Evolutionary conservation across 2,113 vertebrate species (phyloP), one percentile per base, ranked within the genome.

Genomic region (Percopsis transmontana): DNA sequence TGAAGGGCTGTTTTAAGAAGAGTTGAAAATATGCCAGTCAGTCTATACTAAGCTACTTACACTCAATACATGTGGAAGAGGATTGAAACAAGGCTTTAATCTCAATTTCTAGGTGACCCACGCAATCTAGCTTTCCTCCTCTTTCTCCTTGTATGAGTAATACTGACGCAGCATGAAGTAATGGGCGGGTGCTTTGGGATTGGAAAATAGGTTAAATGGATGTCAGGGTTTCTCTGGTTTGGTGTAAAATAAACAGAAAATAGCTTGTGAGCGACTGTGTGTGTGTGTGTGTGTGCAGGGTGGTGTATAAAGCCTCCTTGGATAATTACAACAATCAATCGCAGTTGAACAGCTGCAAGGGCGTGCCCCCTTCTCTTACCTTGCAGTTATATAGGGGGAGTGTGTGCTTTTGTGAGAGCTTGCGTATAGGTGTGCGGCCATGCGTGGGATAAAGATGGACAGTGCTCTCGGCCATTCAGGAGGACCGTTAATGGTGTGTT

Each of bases 401-500:
- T 62, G 62, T 61, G 5, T 59, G 51, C 53, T 58, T 41, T 23
- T 0, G 12, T 53, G 70, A 45, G 18, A 38, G 16, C 47, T 44
- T 58, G 65, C 2, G 24, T 75, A 56, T 58, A 42, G 72, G 65
- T 2, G 58, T 47, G 63, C 60, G 11, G 9, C 18, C 82, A 68
- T 15, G 71, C 33, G 1, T 70, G 70, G 63, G 61, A 82, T 77
- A 1, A 60, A 81, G 74, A 76, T 15, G 21, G 74, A 61, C 68
- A 14, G 14, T 50, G 42, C 65, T 50, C 58, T 70, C 61, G 3
- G 58, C 40, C 47, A 2, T 38, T 56, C 50, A 62, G 48, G 6
- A 2, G 69, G 33, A 20, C 9, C 14, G 44, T 44, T 58, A 56
- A 2, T 59, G 20, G 20, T 4, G 61, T 61, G 5, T 7, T 27